These are phyloP conservation scores for Leontopithecus rosalia DNA, from an alignment of 2,797 vertebrate species.

Conservation along the genomic window DNA sequence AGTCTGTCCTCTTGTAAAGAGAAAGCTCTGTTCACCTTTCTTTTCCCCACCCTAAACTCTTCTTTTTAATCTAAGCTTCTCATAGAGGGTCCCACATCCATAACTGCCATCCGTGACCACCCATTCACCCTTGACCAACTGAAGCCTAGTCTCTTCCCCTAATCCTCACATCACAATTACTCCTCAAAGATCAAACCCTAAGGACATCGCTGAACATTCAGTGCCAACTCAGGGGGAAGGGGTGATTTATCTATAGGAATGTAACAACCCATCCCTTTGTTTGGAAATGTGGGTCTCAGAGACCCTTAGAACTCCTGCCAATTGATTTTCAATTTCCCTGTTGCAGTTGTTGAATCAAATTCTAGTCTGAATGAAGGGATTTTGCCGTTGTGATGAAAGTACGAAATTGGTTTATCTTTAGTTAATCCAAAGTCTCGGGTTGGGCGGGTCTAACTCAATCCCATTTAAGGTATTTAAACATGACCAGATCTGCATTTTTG, in stretches of 20 bases:
- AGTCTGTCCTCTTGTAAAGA: not conserved
- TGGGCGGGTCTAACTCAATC: not conserved
- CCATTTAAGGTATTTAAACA: not conserved
- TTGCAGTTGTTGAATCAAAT: not conserved
- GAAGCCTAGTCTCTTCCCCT: not conserved
- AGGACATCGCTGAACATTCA: not conserved
- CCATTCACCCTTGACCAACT: not conserved
- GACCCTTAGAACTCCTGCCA: not conserved
- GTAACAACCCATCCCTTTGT: not conserved
- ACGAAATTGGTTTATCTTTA: not conserved
- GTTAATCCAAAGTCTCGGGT: not conserved
- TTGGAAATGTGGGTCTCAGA: not conserved
- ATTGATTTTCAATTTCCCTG: not conserved
- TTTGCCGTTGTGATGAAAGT: not conserved
- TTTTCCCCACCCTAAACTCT: not conserved
- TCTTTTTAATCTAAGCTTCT: not conserved
- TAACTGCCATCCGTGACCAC: not conserved
- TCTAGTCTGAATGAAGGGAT: not conserved
- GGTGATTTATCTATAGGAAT: not conserved
- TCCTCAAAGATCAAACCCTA: not conserved
- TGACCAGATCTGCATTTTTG: accelerated
- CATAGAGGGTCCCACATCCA: too few relatives aligned
- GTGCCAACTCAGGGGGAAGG: too few relatives aligned
- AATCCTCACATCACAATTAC: not conserved
- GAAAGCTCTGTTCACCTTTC: not conserved